Evolutionary conservation across 64 coral and sea anemone species (phyloP), one percentile per base, ranked within the genome.

Genomic region (Acropora yongei): DNA sequence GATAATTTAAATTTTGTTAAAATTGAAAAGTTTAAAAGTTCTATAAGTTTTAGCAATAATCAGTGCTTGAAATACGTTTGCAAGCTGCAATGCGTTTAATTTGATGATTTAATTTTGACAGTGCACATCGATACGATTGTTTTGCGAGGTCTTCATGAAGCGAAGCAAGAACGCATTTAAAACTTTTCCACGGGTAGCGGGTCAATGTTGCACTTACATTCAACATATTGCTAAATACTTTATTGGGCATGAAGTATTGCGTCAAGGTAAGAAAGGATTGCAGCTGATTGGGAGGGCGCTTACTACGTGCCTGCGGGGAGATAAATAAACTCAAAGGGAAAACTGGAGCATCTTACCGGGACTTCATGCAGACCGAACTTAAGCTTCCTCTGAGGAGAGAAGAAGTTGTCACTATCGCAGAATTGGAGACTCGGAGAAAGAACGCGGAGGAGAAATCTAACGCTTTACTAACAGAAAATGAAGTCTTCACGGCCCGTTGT

Each of bases 281-380:
- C 60, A 11, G 8, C 55, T 48, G 83, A 55, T 8, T 87, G 12
- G 91, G 88, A 78, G 83, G 76, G 16, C 85, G 76, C 44, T 49
- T 88, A 60, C 12, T 79, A 61, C 41, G 68, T 16, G 11, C 49
- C 20, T 90, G 93, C 71, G 17, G 18, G 14, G 88, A 90, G 51
- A 82, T 57, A 5, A 75, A 90, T 39, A 89, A 94, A 71, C 75
- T 93, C 18, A 77, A 40, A 51, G 78, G 40, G n/a, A 90, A 78
- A 46, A 77, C 14, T 88, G 87, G 87, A 60, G 57, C 40, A 13
- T 40, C 77, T 55, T 69, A 78, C 71, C 68, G 49, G 76, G 89
- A 94, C 18, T 61, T 82, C 7, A 40, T 8, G 16, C 19, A 45
- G 65, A 79, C 46, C 13, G 87, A 68, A 42, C 42, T 19, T 2